Base-by-base conservation (phyloP, 2,797 vertebrate genomes). In the Trichosurus vulpecula region DNA sequence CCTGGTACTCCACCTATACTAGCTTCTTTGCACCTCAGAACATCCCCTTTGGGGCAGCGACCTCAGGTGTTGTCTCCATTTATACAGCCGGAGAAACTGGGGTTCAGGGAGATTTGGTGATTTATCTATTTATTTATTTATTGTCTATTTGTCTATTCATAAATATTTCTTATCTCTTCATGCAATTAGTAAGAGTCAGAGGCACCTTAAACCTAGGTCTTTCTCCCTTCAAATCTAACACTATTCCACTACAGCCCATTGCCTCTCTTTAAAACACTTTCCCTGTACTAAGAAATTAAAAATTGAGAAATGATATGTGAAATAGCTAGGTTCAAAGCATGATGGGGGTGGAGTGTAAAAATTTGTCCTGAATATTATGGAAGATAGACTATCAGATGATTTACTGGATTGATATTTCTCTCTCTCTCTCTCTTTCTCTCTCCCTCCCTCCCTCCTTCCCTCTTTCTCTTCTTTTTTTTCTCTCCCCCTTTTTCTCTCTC, bases 251-350 rank as follows among this genome's bases (percentile, higher is more conserved):
- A n/a, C 13, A 66, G 66, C 12, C 4, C 13, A 66, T 66, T 66
- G 61, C 14, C 14, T 66, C 61, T n/a, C 81, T 94, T 94, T 66
- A 94, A 93, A 92, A 41, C 52, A 89, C 92, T 90, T 91, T 55
- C 35, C 56, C 89, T 94, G 74, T 52, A 93, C 47, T 29, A 90
- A 95, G 61, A 92, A 61, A 25, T n/a, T 90, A 52, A 96, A 87
- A 91, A 19, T 89, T 29, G 58, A 29, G 61, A 93, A 94, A 58
- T 55, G 6, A 66, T 47, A 61, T 16, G 41, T 95, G 57, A 96
- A 93, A 96, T 51, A 81, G 81, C 81, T 27, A 47, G 22, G 41
- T 81, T 81, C 19, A 41, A 22, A 58, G 57, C n/a, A 10, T 9
- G 27, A 13, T 0, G 5, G 66, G 66, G 19, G n/a, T n/a, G n/a